These are phyloP conservation scores for Trachelus stipa DNA, from an alignment of 2,888 invertebrate species.

Conservation along the genomic window DNA sequence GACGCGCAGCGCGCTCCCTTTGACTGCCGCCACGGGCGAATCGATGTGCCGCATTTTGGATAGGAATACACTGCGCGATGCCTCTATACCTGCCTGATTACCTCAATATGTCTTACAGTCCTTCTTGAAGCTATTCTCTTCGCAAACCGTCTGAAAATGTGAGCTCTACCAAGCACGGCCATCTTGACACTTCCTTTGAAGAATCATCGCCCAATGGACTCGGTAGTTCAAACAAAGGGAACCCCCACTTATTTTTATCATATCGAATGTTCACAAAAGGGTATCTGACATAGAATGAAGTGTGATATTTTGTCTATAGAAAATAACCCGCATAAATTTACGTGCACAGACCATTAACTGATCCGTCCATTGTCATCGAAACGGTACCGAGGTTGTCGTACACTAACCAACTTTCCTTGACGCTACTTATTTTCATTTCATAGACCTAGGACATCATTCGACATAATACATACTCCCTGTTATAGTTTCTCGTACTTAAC, in stretches of 20 bases:
- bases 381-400: not conserved
- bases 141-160: not conserved
- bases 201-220: not conserved
- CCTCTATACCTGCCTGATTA: not conserved
- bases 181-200: not conserved
- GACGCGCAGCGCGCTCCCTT: constrained; percentile 6
- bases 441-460: not conserved
- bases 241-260: not conserved
- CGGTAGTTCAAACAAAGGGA: not conserved
- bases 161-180: not conserved
- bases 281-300: not conserved
- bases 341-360: not conserved
- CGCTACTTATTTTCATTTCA: not conserved
- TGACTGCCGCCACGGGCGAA: constrained; percentile 4
- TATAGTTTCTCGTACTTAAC: not conserved
- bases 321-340: not conserved
- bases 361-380: not conserved
- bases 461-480: not conserved
- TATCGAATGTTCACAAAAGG: not conserved
- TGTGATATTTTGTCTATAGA: not conserved
- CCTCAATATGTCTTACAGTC: not conserved
- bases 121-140: not conserved
- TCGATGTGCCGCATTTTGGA: constrained; percentile 3
- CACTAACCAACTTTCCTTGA: not conserved
- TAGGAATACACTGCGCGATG: not conserved